Conservation (phyloP, 2,113 vertebrate genomes). For the Pituophis catenifer region DNA sequence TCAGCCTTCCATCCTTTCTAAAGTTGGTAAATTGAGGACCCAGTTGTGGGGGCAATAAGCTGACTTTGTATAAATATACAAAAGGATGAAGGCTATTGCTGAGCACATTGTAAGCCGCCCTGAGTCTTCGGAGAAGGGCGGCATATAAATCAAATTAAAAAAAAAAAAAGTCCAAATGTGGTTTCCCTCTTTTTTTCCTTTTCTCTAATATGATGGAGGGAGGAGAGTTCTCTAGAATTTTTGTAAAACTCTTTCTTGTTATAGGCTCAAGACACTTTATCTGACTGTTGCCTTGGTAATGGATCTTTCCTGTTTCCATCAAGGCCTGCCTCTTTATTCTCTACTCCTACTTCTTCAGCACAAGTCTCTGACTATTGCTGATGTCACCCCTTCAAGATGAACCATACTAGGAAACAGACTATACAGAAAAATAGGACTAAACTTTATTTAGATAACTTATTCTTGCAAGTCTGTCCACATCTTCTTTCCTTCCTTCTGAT, state of each 20-base stretch:
- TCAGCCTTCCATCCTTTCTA: no score
- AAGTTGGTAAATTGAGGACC: no score
- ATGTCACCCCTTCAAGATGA: background rate
- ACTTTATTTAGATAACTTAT: background rate
- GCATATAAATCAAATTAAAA: no score
- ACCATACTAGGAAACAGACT: background rate
- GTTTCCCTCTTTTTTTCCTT: background rate
- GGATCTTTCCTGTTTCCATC: background rate
- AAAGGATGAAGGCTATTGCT: no score
- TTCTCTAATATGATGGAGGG: background rate
- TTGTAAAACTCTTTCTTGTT: background rate
- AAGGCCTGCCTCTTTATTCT: background rate
- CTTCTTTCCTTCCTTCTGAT: background rate
- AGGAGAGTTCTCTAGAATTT: background rate
- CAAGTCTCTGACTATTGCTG: background rate
- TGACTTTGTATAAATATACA: no score
- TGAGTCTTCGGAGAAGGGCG: no score
- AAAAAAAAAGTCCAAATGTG: background rate
- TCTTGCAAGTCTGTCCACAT: background rate
- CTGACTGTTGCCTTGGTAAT: background rate
- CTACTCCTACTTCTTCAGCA: background rate
- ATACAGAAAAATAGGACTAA: background rate
- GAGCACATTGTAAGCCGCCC: no score
- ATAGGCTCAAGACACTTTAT: background rate
- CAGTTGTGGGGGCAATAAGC: no score